Percentiles rank a stretch among this genome's conserved stretches.
Evolutionary conservation across 2,113 vertebrate species (phyloP).

Genomic region (Indicator indicator): DNA sequence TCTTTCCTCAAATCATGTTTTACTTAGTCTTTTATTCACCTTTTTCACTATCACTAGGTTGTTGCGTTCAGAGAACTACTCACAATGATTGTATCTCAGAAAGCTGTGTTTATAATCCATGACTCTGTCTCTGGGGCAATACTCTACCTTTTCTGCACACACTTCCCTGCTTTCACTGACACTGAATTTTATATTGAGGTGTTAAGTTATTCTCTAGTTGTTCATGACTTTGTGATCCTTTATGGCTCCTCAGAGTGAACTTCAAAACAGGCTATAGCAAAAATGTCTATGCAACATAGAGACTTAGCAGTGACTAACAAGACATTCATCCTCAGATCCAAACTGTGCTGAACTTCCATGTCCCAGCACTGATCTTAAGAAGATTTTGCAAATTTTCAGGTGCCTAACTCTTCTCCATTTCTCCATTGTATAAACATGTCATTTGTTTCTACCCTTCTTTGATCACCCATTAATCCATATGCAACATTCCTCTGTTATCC

Average conservation of each 20-base stretch:
- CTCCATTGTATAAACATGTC: background rate
- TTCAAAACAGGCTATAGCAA: background rate
- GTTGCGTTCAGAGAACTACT: background rate
- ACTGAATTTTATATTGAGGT: background rate
- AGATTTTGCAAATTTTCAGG: slow-evolving; percentile 28
- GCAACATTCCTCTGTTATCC: slow-evolving; percentile 4
- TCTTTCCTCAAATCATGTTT: background rate
- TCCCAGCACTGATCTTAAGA: slow-evolving; percentile 15
- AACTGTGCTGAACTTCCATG: background rate
- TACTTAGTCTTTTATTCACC: background rate
- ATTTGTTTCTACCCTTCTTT: slow-evolving; percentile 24
- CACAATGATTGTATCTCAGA: background rate
- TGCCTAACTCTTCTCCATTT: background rate
- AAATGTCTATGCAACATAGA: background rate
- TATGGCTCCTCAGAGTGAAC: background rate
- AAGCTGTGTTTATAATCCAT: background rate
- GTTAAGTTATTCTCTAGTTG: background rate
- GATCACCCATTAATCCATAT: slow-evolving; percentile 38
- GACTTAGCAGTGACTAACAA: slow-evolving; percentile 6
- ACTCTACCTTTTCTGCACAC: background rate
- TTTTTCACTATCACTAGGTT: background rate
- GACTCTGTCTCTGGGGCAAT: background rate
- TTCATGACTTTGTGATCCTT: background rate
- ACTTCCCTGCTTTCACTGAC: background rate
- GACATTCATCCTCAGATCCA: background rate